Conservation (phyloP, 30 jellyfish, hydroid and myxozoan genomes). For the Nemopilema nomurai region DNA sequence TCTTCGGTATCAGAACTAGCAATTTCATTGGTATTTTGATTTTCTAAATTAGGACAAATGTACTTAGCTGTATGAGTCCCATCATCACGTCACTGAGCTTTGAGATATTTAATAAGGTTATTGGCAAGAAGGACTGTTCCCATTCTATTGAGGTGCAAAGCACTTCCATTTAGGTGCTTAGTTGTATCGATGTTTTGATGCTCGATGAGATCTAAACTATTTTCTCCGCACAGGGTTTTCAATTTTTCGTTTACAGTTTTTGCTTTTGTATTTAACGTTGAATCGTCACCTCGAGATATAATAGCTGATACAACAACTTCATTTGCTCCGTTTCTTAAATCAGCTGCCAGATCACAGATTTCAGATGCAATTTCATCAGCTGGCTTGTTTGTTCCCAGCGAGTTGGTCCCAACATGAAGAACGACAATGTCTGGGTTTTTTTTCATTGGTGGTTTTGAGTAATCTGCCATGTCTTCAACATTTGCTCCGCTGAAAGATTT, state of each 20-base stretch:
- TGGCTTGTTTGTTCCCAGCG: constrained; percentile 18
- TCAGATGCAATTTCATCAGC: constrained; percentile 4
- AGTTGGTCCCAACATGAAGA: constrained; percentile 30
- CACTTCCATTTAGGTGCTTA: constrained; percentile 45
- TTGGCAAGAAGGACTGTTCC: constrained; percentile 42
- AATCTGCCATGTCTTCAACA: constrained; percentile 22
- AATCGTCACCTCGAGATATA: constrained; percentile 2
- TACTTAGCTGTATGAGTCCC: constrained; percentile 14
- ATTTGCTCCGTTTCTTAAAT: background rate
- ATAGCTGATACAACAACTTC: background rate
- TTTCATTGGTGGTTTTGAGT: constrained; percentile 26
- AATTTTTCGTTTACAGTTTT: background rate
- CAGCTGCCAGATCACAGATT: background rate
- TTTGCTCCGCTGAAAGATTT: constrained; percentile 35
- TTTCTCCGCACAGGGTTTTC: constrained; percentile 22
- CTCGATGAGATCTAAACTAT: constrained; percentile 5
- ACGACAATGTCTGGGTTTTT: constrained; percentile 16
- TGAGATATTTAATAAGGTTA: constrained; percentile 4
- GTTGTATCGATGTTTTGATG: constrained; percentile 25
- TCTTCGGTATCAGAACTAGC: constrained; percentile 6
- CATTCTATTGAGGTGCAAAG: constrained; percentile 31
- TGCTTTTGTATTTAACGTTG: background rate
- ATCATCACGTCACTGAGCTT: constrained; percentile 3
- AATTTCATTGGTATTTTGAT: background rate
- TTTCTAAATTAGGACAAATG: background rate